Percentiles rank a stretch among this genome's conserved stretches.
phyloP scores from a whole-genome alignment of 2,888 invertebrate species.

The Halocaridina rubra region DNA sequence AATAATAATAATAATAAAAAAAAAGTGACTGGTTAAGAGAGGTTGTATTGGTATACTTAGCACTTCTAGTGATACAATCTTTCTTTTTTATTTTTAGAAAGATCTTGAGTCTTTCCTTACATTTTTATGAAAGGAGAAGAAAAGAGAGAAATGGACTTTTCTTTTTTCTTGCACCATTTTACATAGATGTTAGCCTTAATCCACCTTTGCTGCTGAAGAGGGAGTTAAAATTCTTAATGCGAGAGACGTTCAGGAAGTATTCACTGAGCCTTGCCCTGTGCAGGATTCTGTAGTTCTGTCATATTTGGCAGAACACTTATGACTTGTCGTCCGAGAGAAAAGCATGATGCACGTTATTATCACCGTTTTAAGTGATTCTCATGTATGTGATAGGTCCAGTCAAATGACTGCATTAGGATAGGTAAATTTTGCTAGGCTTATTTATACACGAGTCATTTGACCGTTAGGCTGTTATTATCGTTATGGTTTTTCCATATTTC shows the following conservation, averaged over 20 bases:
- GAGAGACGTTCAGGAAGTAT: neutral
- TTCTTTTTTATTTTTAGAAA: neutral
- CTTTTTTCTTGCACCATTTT: no score
- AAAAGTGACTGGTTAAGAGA: constrained; percentile 32
- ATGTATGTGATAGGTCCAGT: constrained; percentile 33
- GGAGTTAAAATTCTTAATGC: neutral
- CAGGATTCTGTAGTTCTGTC: neutral
- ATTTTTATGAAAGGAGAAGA: no score
- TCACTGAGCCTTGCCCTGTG: neutral
- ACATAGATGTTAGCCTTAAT: no score
- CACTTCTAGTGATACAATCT: neutral
- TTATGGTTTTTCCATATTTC: neutral
- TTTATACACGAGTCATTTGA: constrained; percentile 29
- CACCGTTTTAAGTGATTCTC: constrained; percentile 16
- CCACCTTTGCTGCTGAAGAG: neutral
- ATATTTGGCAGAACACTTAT: no score
- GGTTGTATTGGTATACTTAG: neutral
- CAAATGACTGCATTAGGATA: constrained; percentile 32
- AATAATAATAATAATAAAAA: no score
- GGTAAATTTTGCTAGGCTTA: constrained; percentile 47
- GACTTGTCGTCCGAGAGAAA: neutral
- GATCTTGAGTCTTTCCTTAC: neutral
- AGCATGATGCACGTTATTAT: neutral
- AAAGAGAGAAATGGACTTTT: no score
- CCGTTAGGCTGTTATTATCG: constrained; percentile 21